phyloP scores from a whole-genome alignment of 2,113 vertebrate species.

The Callionymus lyra region DNA sequence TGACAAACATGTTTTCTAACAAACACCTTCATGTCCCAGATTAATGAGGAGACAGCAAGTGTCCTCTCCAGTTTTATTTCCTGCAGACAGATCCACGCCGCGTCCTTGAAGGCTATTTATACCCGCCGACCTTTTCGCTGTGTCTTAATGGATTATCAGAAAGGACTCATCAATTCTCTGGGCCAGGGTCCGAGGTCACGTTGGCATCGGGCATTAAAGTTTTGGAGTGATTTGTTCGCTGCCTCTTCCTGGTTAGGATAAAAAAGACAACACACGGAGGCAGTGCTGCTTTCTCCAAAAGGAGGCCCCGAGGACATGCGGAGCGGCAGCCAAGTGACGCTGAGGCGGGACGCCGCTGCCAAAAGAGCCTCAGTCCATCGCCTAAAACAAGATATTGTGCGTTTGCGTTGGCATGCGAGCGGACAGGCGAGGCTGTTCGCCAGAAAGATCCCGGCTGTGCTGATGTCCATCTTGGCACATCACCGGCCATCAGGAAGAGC shows the following conservation, averaged over 20 bases:
- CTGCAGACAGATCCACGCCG: conserved; percentile 5
- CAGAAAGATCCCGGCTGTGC: conserved; percentile 37
- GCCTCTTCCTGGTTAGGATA: conserved; percentile 14
- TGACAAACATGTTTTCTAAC: conserved; percentile 27
- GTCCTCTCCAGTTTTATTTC: conserved; percentile 20
- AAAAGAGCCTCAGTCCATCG: conserved; percentile 21
- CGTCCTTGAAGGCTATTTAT: conserved; percentile 62
- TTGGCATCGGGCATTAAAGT: conserved; percentile 40
- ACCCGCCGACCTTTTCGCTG: conserved; percentile 35
- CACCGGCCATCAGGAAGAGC: conserved; percentile 51
- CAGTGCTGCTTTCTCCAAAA: conserved; percentile 5
- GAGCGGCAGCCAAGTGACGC: conserved; percentile 49
- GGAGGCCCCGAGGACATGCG: conserved; percentile 42
- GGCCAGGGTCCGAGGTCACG: conserved; percentile 34
- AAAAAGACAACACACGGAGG: conserved; percentile 9
- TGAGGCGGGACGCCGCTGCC: conserved; percentile 31
- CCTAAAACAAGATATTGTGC: conserved; percentile 51
- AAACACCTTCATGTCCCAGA: conserved; percentile 28
- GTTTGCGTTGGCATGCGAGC: conserved; percentile 37
- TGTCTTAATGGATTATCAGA: conserved; percentile 61
- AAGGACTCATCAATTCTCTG: conserved; percentile 47
- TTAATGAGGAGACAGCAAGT: conserved; percentile 31
- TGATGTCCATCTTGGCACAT: conserved; percentile 63
- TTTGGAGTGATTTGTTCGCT: conserved; percentile 35
- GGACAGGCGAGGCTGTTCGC: conserved; percentile 39